Conservation (phyloP, 92 coral and sea anemone genomes). For the Actinernus sp. region DNA sequence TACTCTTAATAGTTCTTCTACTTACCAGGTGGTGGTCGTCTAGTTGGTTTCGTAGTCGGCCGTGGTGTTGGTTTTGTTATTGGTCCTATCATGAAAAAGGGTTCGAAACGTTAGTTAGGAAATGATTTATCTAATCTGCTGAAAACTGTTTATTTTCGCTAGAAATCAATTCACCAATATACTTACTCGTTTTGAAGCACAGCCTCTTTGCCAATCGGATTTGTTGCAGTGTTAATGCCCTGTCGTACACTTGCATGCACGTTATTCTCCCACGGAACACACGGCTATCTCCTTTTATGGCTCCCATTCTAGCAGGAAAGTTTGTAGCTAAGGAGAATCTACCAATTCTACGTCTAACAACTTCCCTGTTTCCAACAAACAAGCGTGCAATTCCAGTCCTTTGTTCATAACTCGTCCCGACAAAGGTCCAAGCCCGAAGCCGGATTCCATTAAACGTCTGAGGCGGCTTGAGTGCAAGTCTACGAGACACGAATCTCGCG, state of each 20-base stretch:
- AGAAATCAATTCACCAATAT: neutral
- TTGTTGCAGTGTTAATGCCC: conserved; percentile 54
- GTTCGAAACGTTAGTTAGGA: too few species aligned
- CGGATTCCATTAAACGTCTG: conserved; percentile 48
- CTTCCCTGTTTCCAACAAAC: conserved; percentile 63
- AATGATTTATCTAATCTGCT: too few species aligned
- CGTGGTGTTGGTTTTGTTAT: too few species aligned
- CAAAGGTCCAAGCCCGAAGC: conserved; percentile 78
- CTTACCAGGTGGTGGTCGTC: conserved; percentile 60
- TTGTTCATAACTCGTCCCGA: conserved; percentile 76
- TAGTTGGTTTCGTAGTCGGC: conserved; percentile 61
- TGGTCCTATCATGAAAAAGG: too few species aligned
- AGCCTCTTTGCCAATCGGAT: conserved; percentile 70
- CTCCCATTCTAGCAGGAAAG: conserved; percentile 80
- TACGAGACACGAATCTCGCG: conserved; percentile 70
- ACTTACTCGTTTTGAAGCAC: conserved; percentile 84
- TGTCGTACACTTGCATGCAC: conserved; percentile 79
- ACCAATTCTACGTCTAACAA: conserved; percentile 64
- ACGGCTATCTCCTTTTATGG: conserved; percentile 65
- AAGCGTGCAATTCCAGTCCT: conserved; percentile 68
- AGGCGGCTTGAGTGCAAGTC: conserved; percentile 42
- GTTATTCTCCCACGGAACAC: conserved; percentile 88
- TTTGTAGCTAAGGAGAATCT: conserved; percentile 71
- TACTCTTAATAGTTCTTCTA: too few species aligned
- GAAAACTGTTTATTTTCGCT: too few species aligned